Base-by-base conservation (phyloP, 2,113 vertebrate genomes). In the Zosterops hypoxanthus region DNA sequence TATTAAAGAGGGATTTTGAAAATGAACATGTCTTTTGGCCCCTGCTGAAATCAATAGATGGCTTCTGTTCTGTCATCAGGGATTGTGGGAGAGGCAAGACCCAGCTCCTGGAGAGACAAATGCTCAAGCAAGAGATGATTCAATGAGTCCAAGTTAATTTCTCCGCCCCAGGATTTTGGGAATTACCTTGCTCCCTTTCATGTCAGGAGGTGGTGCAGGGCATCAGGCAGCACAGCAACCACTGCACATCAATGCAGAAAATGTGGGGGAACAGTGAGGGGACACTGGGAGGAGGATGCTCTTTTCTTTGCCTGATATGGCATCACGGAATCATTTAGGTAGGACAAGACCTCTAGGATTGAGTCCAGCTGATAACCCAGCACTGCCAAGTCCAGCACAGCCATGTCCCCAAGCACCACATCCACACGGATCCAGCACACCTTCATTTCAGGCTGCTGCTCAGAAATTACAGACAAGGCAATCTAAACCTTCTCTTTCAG, bases 201-300 rank as follows among this genome's bases (percentile, higher is more conserved):
- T 5, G 63, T 23, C 36, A 52, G 78, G n/a, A 66, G 60, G 41
- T 1, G 4, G 29, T 78, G n/a, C 18, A 60, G 81, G 69, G 41
- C 50, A 56, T 6, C 33, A 64, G 64, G 26, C 57, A 96, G 26
- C 52, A 44, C 44, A 88, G 14, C 0, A 5, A 50, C 18, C 31
- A 15, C 3, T 9, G 5, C 10, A 53, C n/a, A n/a, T 14, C 4
- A 1, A 8, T 28, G 20, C 42, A 31, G 28, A 2, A 39, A 41
- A 5, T 0, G 3, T 31, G 33, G 26, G 50, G 52, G 63, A n/a
- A 25, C 12, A 14, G 5, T 2, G 19, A 14, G 9, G n/a, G 11
- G 3, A 5, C 5, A 0, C 29, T 20, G 47, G 42, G 56, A 53
- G 56, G 34, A 75, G 26, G 39, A 56, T 31, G 19, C 2, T 60